Conservation (phyloP, 2,113 vertebrate genomes). For the Chinchilla lanigera region DNA sequence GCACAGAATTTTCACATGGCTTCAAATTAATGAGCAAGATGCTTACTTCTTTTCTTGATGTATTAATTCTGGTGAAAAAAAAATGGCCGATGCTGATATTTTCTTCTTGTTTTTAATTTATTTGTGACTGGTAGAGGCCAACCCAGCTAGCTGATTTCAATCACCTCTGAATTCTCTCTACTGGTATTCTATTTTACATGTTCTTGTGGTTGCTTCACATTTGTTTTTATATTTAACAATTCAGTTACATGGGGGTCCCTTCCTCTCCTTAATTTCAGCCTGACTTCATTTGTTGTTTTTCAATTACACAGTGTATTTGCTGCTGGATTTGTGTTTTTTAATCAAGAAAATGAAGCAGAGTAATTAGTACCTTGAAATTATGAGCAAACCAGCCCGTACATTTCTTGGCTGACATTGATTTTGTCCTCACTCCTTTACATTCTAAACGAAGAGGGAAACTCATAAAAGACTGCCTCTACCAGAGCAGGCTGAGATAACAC, state of each 20-base stretch:
- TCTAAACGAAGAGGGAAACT: conserved; percentile 53
- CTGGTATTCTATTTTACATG: background rate
- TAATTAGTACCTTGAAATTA: conserved; percentile 73
- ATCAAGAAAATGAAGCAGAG: conserved; percentile 64
- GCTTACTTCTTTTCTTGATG: background rate
- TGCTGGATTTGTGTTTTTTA: conserved; percentile 67
- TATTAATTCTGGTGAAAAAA: background rate
- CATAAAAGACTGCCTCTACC: conserved; percentile 44
- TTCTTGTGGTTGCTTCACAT: background rate
- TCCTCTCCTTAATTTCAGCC: conserved; percentile 48
- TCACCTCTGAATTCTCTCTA: background rate
- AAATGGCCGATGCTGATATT: background rate
- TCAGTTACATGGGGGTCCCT: background rate
- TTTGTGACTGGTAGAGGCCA: background rate
- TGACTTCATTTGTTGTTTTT: conserved; percentile 64
- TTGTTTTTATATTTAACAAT: background rate
- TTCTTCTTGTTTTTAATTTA: background rate
- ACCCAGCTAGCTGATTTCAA: background rate
- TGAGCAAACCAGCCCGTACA: conserved; percentile 26
- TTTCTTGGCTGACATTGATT: conserved; percentile 46
- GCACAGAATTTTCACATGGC: background rate
- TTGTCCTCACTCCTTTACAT: conserved; percentile 47
- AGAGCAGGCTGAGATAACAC: conserved; percentile 68
- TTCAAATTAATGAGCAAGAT: background rate
- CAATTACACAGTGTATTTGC: conserved; percentile 61